Base-by-base conservation (phyloP, 92 coral and sea anemone genomes). In the Montipora capitata region DNA sequence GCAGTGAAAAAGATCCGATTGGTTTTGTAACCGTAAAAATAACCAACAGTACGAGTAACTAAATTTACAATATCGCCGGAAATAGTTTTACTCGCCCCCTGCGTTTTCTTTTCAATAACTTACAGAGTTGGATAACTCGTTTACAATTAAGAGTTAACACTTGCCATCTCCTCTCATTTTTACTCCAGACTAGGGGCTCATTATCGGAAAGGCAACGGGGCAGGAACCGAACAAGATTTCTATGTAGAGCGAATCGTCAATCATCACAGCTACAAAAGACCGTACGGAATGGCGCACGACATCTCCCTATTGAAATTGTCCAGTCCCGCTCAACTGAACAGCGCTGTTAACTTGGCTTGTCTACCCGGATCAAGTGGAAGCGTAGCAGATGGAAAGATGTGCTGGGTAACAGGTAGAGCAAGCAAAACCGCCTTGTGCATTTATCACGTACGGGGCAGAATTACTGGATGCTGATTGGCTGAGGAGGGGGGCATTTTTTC, bases 381-480 rank as follows among this genome's bases (percentile, higher is more conserved):
- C 35, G 84, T 70, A 5, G 3, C 80, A 27, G 91, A 80, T 64
- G 80, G 80, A 49, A 90, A 84, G 73, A 85, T n/a, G 51, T 90
- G 93, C 12, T 90, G 89, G 93, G 89, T 90, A 1, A 81, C 92
- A 20, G 92, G 92, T 88, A 64, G 15, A 16, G 38, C 38, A 54
- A 74, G 11, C 4, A 2, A 54, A 7, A 54, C 61, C 3, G 15
- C 7, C 10, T 48, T 27, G 35, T 27, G 35, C 35, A 27, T 1
- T 27, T 27, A 27, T 27, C 2, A 27, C 35, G 2, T 27, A 27
- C 35, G 35, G 2, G 35, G 35, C 35, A 27, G 35, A 27, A 27
- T 27, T 27, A 27, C 35, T 27, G 35, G 35, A 27, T 1, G 35
- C 35, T 27, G 35, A 27, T 27, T 27, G 35, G 35, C 2, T 27